Evolutionary conservation across 2,797 vertebrate species (phyloP).

Genomic region (Diplodus sargus): DNA sequence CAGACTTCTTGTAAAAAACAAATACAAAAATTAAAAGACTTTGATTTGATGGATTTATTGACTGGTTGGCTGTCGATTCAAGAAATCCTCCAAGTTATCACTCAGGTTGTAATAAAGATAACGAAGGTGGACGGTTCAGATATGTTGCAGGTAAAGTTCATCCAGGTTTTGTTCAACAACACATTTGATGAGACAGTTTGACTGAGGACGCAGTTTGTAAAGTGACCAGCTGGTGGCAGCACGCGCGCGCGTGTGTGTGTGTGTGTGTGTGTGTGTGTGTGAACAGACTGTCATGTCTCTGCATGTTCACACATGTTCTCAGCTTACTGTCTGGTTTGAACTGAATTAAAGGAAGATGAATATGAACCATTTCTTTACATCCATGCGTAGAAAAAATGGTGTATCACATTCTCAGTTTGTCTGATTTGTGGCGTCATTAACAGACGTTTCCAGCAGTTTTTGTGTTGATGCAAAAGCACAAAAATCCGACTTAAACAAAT

Average conservation of each 20-base stretch:
- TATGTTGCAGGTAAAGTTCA: not conserved
- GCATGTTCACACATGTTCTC: not conserved
- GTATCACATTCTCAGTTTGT: too few species aligned
- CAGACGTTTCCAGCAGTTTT: too few species aligned
- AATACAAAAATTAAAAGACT: conserved; percentile 7
- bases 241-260: not conserved
- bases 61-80: not conserved
- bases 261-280: not conserved
- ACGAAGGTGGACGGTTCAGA: not conserved
- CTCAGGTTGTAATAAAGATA: not conserved
- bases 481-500: too few species aligned
- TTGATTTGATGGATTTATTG: not conserved
- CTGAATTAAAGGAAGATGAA: not conserved
- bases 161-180: not conserved
- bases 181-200: not conserved
- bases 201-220: not conserved
- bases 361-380: not conserved
- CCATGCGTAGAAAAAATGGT: too few species aligned
- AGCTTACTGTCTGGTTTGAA: not conserved
- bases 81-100: not conserved
- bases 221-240: conserved; percentile 30
- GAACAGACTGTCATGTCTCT: not conserved
- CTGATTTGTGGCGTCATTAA: too few species aligned
- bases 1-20: not conserved
- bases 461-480: too few species aligned